Evolutionary conservation across 2,113 vertebrate genomes (phyloP), one percentile per base, ranked within the genome.

Genomic region (Orientallactaga bullata): DNA sequence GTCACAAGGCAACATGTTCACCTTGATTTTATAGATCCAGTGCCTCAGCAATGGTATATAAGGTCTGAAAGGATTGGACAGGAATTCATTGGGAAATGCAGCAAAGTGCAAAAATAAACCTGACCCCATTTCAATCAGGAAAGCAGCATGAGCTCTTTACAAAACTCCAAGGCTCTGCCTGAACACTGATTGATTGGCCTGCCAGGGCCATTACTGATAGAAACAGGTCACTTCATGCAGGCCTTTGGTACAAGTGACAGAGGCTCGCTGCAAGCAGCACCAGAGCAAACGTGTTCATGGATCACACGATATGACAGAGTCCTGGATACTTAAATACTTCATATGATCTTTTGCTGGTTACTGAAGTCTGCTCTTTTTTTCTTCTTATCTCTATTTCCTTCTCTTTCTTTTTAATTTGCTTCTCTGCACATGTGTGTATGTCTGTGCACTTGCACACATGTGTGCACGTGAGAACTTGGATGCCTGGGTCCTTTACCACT

Each of bases 91-190:
- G 69, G 30, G n/a, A 96, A 95, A 63, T 89, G 28, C 73, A 78
- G 39, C 11, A 47, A 81, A 72, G 82, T 81, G 23, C 68, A 90
- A 47, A 97, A 94, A 88, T 58, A 65, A 95, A 85, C 74, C 85
- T 95, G 94, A 94, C 91, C 89, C 93, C 47, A 68, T 95, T 97
- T 97, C 37, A 96, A 66, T 93, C 78, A 93, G 16, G 80, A 92
- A 94, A 88, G n/a, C 79, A 87, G 10, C 79, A 47, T 2, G 20
- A 95, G n/a, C 8, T 91, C 78, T 94, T 96, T 90, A 74, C 90
- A 91, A 81, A 93, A 91, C n/a, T 95, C 83, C 89, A 30, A 90
- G 69, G 74, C 79, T 21, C 72, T 66, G 68, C 63, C 79, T 72
- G 51, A 7, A 65, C 90, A 89, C 42, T 37, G 94, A 85, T 89